A percentile compares a stretch with the other conserved stretches of the same genome.
Conservation (phyloP, 2,888 invertebrate genomes). For the Dicycla oo region DNA sequence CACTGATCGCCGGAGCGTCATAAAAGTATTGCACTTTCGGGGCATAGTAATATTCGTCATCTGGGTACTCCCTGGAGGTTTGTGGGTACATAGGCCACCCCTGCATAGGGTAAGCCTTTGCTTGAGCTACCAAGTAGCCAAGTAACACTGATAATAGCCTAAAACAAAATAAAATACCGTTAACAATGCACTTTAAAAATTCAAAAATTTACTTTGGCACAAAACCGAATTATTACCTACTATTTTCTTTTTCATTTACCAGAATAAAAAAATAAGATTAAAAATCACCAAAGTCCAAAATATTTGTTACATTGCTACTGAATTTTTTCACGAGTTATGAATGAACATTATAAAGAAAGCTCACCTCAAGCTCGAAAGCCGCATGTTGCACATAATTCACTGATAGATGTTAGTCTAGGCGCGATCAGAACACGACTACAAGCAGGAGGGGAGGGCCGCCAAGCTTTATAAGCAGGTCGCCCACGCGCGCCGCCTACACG, state of each 20-base stretch:
- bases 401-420: constrained; percentile 73
- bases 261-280: not conserved
- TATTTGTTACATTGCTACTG: not conserved
- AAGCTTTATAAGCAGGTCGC: constrained; percentile 87
- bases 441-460: constrained; percentile 79
- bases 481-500: constrained; percentile 92
- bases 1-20: constrained; percentile 80
- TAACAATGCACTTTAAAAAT: not conserved
- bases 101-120: constrained; percentile 84
- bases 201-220: not conserved
- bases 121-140: constrained; percentile 87
- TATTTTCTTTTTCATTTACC: not conserved
- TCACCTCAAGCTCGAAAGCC: constrained; percentile 82
- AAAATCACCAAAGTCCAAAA: not conserved
- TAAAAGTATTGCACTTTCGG: constrained; percentile 89
- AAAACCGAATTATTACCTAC: not conserved
- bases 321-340: constrained; percentile 16
- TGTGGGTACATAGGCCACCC: constrained; percentile 88
- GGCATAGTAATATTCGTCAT: constrained; percentile 90
- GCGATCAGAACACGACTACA: constrained; percentile 82
- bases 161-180: constrained; percentile 69
- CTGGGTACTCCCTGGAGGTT: constrained; percentile 87
- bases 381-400: constrained; percentile 83
- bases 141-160: constrained; percentile 84
- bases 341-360: constrained; percentile 56